Evolutionary conservation across 2,113 vertebrate species (phyloP).

Genomic region (Apodemus speciosus): DNA sequence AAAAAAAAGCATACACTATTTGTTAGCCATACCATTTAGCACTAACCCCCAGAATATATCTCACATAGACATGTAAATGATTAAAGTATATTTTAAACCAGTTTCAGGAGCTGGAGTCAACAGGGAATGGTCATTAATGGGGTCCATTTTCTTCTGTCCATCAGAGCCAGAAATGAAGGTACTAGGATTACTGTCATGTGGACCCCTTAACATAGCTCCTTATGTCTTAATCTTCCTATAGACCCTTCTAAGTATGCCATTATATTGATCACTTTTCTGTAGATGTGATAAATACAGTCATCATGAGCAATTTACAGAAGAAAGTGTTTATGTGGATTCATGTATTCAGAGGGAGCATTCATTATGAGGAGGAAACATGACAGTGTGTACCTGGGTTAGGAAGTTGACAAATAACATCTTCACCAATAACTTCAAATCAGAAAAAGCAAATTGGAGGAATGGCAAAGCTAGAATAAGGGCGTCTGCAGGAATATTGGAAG

Average conservation of each 20-base stretch:
- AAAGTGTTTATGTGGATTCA: not conserved
- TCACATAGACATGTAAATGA: not conserved
- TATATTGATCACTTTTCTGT: not conserved
- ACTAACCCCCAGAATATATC: not conserved
- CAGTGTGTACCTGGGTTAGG: not conserved
- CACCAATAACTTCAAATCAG: not conserved
- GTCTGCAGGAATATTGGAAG: not conserved
- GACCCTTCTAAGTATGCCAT: not conserved
- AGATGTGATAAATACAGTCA: not conserved
- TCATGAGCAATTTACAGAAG: not conserved
- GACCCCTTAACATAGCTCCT: not conserved
- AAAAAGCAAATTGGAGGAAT: not conserved
- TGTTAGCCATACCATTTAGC: not conserved
- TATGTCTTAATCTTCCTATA: not conserved
- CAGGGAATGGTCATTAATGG: not conserved
- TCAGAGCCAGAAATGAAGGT: not conserved
- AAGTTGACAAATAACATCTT: not conserved
- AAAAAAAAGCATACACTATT: not conserved
- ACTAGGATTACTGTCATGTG: not conserved
- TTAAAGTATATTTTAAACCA: not conserved
- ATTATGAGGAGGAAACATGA: not conserved
- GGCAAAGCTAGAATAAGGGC: not conserved
- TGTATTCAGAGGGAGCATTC: not conserved
- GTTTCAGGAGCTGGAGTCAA: not conserved
- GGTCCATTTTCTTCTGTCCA: not conserved